Conservation (phyloP, 2,797 vertebrate genomes). For the Acropternis orthonyx region DNA sequence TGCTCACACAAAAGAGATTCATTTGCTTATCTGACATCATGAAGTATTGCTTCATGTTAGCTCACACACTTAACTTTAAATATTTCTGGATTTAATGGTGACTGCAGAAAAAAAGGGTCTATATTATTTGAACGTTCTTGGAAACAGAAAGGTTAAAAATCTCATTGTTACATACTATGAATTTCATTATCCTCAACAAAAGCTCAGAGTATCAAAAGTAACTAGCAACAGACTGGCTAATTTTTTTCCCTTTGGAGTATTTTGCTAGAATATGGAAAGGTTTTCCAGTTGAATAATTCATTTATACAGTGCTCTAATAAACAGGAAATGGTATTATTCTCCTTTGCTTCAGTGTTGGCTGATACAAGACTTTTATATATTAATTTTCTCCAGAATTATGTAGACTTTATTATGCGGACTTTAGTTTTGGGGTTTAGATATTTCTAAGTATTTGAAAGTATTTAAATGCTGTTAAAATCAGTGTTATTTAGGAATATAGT, state of each 20-base stretch:
- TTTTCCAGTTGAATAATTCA: not conserved
- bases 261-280: not conserved
- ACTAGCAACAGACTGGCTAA: not conserved
- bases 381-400: not conserved
- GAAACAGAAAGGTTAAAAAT: not conserved
- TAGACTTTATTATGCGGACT: not conserved
- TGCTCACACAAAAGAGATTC: not conserved
- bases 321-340: not conserved
- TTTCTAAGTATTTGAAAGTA: not conserved
- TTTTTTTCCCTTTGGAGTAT: not conserved
- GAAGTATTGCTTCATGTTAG: not conserved
- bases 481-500: not conserved
- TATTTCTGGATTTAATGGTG: not conserved
- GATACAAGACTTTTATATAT: not conserved
- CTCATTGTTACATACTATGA: not conserved
- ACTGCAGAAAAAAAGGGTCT: not conserved
- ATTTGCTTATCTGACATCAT: not conserved
- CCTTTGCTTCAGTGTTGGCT: not conserved
- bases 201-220: not conserved
- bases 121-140: not conserved
- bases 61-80: not conserved
- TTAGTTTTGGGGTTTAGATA: not conserved
- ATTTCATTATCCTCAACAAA: not conserved
- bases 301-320: not conserved
- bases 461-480: not conserved